Percentiles rank a stretch among this genome's conserved stretches.
Conservation (phyloP, 2,888 invertebrate genomes). For the Pharmacophagus antenor region DNA sequence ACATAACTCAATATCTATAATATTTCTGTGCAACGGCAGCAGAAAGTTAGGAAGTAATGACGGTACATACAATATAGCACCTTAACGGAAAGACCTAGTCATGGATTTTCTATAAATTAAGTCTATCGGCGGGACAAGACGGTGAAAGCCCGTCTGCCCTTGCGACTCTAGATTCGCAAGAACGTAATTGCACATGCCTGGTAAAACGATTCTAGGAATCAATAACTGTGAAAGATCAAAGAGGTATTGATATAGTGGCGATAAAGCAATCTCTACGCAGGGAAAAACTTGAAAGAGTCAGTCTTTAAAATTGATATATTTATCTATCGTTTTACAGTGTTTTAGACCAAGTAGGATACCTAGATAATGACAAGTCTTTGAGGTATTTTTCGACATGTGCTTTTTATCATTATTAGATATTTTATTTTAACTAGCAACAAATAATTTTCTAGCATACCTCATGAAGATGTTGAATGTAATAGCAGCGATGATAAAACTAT, state of each 20-base stretch:
- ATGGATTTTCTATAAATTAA: slow-evolving; percentile 47
- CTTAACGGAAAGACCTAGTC: slow-evolving; percentile 50
- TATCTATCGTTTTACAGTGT: slow-evolving; percentile 5
- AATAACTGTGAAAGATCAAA: slow-evolving; percentile 26
- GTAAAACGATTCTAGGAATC: slow-evolving; percentile 62
- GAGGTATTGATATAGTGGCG: slow-evolving; percentile 12
- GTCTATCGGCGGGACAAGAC: slow-evolving; percentile 51
- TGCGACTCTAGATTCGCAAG: slow-evolving; percentile 68
- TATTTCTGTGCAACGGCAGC: slow-evolving; percentile 53
- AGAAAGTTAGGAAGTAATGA: slow-evolving; percentile 56
- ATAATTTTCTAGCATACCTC: too few relatives aligned
- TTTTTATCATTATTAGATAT: background rate
- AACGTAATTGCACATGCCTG: slow-evolving; percentile 66
- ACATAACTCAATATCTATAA: slow-evolving; percentile 68
- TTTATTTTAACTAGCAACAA: too few relatives aligned
- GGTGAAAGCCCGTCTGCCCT: slow-evolving; percentile 76
- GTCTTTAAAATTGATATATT: background rate
- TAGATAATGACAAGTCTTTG: background rate
- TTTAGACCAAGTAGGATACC: background rate
- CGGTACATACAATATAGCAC: slow-evolving; percentile 50
- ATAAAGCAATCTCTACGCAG: slow-evolving; percentile 21
- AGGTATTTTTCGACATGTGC: background rate
- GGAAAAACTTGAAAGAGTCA: slow-evolving; percentile 10
- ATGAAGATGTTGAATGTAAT: too few relatives aligned
- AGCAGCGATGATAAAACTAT: too few relatives aligned